phyloP scores from a whole-genome alignment of 2,888 invertebrate genomes.

The Drosophila putrida region DNA sequence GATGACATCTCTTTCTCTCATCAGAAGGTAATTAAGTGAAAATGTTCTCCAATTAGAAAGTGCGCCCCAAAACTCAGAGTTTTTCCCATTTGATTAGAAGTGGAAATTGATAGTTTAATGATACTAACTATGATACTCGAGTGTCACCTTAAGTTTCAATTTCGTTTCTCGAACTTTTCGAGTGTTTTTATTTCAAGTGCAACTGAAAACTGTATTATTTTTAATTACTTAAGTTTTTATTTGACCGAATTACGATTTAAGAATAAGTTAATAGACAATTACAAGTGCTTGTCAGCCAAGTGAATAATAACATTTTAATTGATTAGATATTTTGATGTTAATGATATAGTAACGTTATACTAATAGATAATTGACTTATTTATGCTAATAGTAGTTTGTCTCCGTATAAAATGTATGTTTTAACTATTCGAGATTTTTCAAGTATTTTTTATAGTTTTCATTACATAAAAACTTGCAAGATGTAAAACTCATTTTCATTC shows the following conservation, averaged over 20 bases:
- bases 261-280: background rate
- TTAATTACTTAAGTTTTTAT: background rate
- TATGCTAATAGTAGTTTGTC: too few relatives aligned
- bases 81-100: slow-evolving; percentile 30
- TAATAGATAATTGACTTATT: too few relatives aligned
- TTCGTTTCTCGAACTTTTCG: slow-evolving; percentile 1
- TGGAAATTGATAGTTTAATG: slow-evolving; percentile 27
- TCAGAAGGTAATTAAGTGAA: slow-evolving; percentile 57
- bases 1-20: slow-evolving; percentile 23
- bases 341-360: too few relatives aligned
- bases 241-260: background rate
- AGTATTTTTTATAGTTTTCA: too few relatives aligned
- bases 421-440: too few relatives aligned
- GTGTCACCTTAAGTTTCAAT: slow-evolving; percentile 10
- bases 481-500: too few relatives aligned
- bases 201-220: background rate
- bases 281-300: background rate
- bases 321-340: background rate
- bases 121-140: slow-evolving; percentile 14
- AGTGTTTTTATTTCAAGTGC: background rate
- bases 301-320: background rate
- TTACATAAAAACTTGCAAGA: too few relatives aligned
- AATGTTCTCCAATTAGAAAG: slow-evolving; percentile 69
- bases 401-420: too few relatives aligned
- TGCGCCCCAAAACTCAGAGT: slow-evolving; percentile 14